These are phyloP conservation scores for Excalfactoria chinensis DNA, from an alignment of 2,113 vertebrate genomes.

Conservation along the genomic window DNA sequence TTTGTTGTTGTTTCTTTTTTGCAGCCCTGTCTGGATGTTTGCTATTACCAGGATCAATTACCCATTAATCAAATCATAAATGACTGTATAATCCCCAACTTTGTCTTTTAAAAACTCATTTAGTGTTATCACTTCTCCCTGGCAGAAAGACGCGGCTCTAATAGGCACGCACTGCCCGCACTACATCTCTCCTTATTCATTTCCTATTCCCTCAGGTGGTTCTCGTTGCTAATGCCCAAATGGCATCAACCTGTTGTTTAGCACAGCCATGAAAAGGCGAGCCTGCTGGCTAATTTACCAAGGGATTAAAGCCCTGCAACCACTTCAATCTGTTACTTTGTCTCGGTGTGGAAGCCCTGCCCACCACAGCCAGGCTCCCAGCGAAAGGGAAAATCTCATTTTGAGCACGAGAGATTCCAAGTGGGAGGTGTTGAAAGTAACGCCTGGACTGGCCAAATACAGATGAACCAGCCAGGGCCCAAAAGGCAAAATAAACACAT, in stretches of 20 bases:
- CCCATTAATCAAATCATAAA: background rate
- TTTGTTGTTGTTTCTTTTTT: background rate
- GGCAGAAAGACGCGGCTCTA: background rate
- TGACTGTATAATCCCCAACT: background rate
- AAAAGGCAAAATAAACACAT: background rate
- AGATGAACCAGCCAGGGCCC: background rate
- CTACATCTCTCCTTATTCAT: constrained; percentile 63
- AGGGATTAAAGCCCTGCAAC: constrained; percentile 89
- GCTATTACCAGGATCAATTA: background rate
- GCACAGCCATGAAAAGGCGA: constrained; percentile 79
- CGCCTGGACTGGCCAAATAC: constrained; percentile 10
- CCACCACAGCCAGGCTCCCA: constrained; percentile 58
- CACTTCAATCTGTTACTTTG: constrained; percentile 85
- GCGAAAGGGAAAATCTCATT: constrained; percentile 68
- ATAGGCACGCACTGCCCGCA: constrained; percentile 22
- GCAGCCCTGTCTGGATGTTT: background rate
- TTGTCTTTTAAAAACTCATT: constrained; percentile 38
- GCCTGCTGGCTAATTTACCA: constrained; percentile 89
- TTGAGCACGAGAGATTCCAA: constrained; percentile 77
- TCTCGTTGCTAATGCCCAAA: constrained; percentile 79
- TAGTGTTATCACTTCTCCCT: background rate
- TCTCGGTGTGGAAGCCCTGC: constrained; percentile 74
- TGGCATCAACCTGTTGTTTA: constrained; percentile 80
- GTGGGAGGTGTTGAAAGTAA: constrained; percentile 57
- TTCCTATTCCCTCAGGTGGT: constrained; percentile 78